Percentiles rank a stretch among this genome's conserved stretches.
These are phyloP conservation scores for Antheraea yamamai DNA, from an alignment of 2,888 invertebrate species.

Conservation along the genomic window DNA sequence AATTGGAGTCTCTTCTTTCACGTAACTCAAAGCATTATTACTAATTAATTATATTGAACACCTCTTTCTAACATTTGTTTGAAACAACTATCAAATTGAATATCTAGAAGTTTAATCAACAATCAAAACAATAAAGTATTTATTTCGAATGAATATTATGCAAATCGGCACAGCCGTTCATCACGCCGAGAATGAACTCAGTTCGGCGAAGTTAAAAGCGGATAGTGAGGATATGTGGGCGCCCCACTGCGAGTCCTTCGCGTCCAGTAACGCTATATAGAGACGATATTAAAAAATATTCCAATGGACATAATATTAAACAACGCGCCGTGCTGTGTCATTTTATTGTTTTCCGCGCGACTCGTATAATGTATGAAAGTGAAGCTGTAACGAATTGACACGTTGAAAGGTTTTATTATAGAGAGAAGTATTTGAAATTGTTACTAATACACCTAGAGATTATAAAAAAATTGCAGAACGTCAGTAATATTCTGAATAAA, in stretches of 20 bases:
- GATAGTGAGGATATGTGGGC: conserved; percentile 56
- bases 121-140: conserved; percentile 16
- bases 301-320: conserved; percentile 36
- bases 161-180: conserved; percentile 44
- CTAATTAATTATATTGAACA: background rate
- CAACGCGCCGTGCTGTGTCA: background rate
- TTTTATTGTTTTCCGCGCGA: conserved; percentile 4
- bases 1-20: background rate
- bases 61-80: background rate
- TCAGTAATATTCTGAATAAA: no score
- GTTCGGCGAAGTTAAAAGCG: conserved; percentile 71
- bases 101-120: background rate
- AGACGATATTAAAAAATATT: conserved; percentile 42
- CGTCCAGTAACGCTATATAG: conserved; percentile 29
- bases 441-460: background rate
- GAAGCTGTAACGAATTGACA: background rate
- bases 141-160: conserved; percentile 32
- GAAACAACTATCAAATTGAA: background rate
- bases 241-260: conserved; percentile 65
- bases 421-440: no score
- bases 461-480: no score
- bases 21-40: background rate
- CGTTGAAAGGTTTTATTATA: background rate
- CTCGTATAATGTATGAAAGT: background rate
- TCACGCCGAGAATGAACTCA: conserved; percentile 38